These are phyloP conservation scores for Philopotamus ludificatus DNA, from an alignment of 1,140 invertebrate genomes.

Conservation along the genomic window DNA sequence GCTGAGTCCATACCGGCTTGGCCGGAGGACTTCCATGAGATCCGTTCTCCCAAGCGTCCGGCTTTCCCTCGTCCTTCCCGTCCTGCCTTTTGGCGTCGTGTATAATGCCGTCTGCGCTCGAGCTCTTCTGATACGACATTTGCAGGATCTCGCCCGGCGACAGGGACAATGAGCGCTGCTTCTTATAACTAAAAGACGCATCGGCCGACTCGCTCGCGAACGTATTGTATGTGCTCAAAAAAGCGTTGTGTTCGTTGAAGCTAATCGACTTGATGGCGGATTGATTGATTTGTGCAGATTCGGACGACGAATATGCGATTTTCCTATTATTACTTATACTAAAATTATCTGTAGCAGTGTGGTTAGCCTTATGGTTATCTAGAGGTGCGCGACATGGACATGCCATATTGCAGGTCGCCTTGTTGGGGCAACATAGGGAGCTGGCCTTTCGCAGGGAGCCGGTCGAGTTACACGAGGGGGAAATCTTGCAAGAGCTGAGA, in stretches of 20 bases:
- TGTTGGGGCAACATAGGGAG: neutral
- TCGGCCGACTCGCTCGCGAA: neutral
- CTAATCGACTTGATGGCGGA: conserved; percentile 7
- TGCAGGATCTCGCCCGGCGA: conserved; percentile 19
- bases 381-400: conserved; percentile 7
- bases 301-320: neutral
- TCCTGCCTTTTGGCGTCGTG: neutral
- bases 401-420: neutral
- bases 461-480: neutral
- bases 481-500: conserved; percentile 1
- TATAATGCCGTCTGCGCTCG: conserved; percentile 13
- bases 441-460: conserved; percentile 50
- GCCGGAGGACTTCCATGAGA: conserved; percentile 52
- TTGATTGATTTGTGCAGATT: too few relatives aligned
- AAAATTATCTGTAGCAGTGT: conserved; percentile 4
- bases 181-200: conserved; percentile 5
- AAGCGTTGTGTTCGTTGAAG: conserved; percentile 7
- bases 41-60: conserved; percentile 46
- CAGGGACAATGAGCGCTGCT: conserved; percentile 15
- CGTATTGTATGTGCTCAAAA: conserved; percentile 4
- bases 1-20: conserved; percentile 55
- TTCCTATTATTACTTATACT: neutral
- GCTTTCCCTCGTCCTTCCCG: neutral
- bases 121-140: conserved; percentile 11
- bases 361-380: conserved; percentile 22